These are phyloP conservation scores for Spicauda simplicius DNA, from an alignment of 2,888 invertebrate species.

Conservation along the genomic window DNA sequence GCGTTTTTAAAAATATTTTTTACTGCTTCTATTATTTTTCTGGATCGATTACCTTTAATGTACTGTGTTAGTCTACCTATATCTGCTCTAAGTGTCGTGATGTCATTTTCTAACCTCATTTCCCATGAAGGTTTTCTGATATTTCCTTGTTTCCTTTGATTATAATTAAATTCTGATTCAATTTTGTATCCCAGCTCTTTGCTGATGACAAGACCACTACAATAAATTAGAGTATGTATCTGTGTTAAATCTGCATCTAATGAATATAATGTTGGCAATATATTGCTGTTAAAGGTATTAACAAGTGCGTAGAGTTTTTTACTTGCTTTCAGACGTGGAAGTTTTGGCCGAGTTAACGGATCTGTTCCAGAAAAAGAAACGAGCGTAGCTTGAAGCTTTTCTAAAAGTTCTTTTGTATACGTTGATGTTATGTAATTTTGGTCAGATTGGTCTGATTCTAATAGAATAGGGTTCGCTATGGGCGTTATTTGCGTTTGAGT, in stretches of 20 bases:
- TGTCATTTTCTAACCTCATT: background rate
- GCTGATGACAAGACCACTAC: slow-evolving; percentile 35
- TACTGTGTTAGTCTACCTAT: slow-evolving; percentile 38
- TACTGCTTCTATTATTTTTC: slow-evolving; percentile 36
- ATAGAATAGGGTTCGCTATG: too few species aligned
- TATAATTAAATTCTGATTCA: background rate
- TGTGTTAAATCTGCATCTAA: too few species aligned
- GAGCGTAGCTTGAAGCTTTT: background rate
- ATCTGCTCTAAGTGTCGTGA: background rate
- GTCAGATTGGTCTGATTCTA: too few species aligned
- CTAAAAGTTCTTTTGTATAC: background rate
- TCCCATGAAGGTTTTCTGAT: slow-evolving; percentile 6
- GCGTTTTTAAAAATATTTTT: slow-evolving; percentile 32
- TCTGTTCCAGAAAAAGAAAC: too few species aligned
- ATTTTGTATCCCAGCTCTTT: slow-evolving; percentile 37
- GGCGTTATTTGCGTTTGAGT: background rate
- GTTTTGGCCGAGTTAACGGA: too few species aligned
- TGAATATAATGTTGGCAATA: too few species aligned
- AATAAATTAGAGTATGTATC: slow-evolving; percentile 39
- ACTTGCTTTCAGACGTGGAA: too few species aligned
- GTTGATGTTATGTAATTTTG: too few species aligned
- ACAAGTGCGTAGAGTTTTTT: too few species aligned
- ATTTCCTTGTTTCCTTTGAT: too few species aligned
- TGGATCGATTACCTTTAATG: slow-evolving; percentile 38
- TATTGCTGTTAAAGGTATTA: too few species aligned